Base-by-base conservation (phyloP, 64 coral and sea anemone species). In the Platygyra sinensis region DNA sequence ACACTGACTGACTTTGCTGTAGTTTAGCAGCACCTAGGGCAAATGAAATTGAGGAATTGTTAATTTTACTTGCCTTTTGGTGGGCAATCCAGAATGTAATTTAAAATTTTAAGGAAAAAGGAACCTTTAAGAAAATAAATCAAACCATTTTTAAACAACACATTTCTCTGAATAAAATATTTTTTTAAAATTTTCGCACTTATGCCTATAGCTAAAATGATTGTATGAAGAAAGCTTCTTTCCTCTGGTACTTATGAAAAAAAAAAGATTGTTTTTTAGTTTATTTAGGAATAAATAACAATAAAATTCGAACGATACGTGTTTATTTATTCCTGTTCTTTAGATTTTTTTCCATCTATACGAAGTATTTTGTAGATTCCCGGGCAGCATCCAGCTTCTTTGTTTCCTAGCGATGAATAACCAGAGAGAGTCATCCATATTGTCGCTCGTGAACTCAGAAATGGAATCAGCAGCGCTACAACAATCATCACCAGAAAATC, bases 371-470 rank as follows among this genome's bases (percentile, higher is more conserved):
- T 27, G 63, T 85, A 72, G 33, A 85, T 27, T 72, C n/a, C 30
- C 15, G 62, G 36, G 30, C 81, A 85, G 62, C 81, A 85, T 51
- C 64, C 80, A 33, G 36, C 31, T 72, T 85, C 67, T 3, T 78
- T 32, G 13, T 69, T 77, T 10, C 82, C 72, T 5, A 97, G 80
- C 16, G 33, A 65, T 10, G 59, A 18, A 67, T 97, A 97, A 30
- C 95, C 95, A 5, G 95, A 88, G 9, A 88, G 38, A 55, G 60
- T 73, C 92, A 94, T 97, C 95, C 95, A 97, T 65, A 94, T 94
- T 14, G 95, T 87, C 3, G 77, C 80, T 19, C 75, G 93, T 28
- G 55, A 85, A 73, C 60, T 62, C 16, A 97, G 84, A 24, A 83
- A 72, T 17, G 83, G 82, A 9, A 49, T 74, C 8, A 96, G 15